phyloP scores from a whole-genome alignment of 2,113 vertebrate species.

The Sander vitreus region DNA sequence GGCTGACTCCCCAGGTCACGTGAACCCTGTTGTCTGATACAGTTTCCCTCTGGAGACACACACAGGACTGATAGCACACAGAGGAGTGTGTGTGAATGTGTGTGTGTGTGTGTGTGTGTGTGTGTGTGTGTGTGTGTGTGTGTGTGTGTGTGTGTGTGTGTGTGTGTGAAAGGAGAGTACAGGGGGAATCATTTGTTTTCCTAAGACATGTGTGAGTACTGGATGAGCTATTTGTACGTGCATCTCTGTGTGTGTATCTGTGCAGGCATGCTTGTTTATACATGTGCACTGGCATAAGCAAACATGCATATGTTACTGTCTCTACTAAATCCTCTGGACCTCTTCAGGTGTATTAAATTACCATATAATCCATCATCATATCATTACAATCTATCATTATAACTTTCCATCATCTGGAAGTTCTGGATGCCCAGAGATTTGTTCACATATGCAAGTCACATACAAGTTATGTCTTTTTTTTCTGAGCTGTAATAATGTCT shows the following conservation, averaged over 20 bases:
- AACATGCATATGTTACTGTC: slow-evolving; percentile 21
- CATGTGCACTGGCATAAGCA: slow-evolving; percentile 32
- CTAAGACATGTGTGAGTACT: slow-evolving; percentile 41
- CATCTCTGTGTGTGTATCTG: slow-evolving; percentile 15
- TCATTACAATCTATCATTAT: slow-evolving; percentile 45
- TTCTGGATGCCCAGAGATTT: neutral
- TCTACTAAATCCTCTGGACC: slow-evolving; percentile 32
- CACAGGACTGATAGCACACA: slow-evolving; percentile 68
- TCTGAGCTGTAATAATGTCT: neutral
- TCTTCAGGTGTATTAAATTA: slow-evolving; percentile 52
- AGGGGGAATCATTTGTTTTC: slow-evolving; percentile 68
- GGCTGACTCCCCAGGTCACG: slow-evolving; percentile 78
- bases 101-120: slow-evolving; percentile 29
- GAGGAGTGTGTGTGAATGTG: slow-evolving; percentile 19
- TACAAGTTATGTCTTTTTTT: slow-evolving; percentile 2
- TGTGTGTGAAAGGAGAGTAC: slow-evolving; percentile 23
- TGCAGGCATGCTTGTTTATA: slow-evolving; percentile 32
- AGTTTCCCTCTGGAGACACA: slow-evolving; percentile 75
- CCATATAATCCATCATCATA: slow-evolving; percentile 58
- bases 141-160: slow-evolving; percentile 33
- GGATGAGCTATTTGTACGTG: slow-evolving; percentile 14
- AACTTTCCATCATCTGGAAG: slow-evolving; percentile 25
- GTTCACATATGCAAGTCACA: slow-evolving; percentile 10
- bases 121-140: slow-evolving; percentile 16
- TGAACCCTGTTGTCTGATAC: slow-evolving; percentile 81